Evolutionary conservation across 2,113 vertebrate species (phyloP).

Genomic region (Galeopterus variegatus): DNA sequence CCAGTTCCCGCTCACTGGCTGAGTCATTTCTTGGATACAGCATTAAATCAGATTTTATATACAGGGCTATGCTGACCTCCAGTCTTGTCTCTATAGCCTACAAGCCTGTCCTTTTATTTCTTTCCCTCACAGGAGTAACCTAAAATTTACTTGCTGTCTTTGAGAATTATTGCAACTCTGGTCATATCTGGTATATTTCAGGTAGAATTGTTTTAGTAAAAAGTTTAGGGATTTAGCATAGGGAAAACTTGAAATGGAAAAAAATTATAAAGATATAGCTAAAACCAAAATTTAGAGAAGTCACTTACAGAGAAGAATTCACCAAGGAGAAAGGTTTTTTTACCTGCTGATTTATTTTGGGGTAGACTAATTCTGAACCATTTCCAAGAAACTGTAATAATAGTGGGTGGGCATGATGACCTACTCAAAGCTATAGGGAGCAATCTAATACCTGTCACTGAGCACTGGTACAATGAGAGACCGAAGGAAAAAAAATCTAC

Average conservation of each 20-base stretch:
- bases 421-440: neutral
- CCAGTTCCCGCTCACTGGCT: too few relatives aligned
- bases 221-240: conserved; percentile 22
- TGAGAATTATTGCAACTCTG: conserved; percentile 42
- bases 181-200: conserved; percentile 27
- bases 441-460: neutral
- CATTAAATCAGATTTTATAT: conserved; percentile 16
- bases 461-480: conserved; percentile 6
- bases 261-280: conserved; percentile 29
- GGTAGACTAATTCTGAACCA: neutral
- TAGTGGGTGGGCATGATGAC: neutral
- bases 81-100: neutral
- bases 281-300: conserved; percentile 53
- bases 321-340: neutral
- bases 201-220: conserved; percentile 18
- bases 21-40: neutral
- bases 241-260: neutral
- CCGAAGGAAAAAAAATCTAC: neutral
- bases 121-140: conserved; percentile 17
- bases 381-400: conserved; percentile 27
- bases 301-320: conserved; percentile 45
- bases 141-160: conserved; percentile 34
- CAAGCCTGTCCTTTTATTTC: neutral
- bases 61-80: neutral
- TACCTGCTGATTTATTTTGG: neutral